Evolutionary conservation across 2,888 invertebrate genomes (phyloP).

Genomic region (Notodonta ziczac): DNA sequence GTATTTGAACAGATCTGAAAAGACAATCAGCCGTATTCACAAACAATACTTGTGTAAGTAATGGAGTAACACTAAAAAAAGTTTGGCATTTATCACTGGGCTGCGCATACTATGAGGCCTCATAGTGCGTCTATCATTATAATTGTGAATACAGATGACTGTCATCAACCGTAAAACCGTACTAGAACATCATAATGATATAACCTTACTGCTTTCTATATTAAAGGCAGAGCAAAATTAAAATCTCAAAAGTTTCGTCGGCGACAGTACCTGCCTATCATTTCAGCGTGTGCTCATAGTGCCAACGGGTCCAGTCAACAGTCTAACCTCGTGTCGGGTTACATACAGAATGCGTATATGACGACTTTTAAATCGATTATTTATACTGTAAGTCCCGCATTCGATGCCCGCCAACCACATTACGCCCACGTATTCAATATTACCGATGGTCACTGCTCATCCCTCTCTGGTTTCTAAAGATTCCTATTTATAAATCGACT

Average conservation of each 20-base stretch:
- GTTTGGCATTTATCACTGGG: too few species aligned
- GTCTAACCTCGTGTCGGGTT: constrained; percentile 66
- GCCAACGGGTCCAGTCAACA: constrained; percentile 57
- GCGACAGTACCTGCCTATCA: constrained; percentile 58
- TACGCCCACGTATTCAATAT: constrained; percentile 62
- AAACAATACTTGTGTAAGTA: too few species aligned
- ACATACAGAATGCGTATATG: constrained; percentile 52
- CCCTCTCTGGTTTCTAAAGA: constrained; percentile 58
- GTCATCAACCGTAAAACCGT: too few species aligned
- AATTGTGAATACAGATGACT: too few species aligned
- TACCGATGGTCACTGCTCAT: constrained; percentile 48
- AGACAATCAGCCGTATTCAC: too few species aligned
- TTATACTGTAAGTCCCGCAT: constrained; percentile 64
- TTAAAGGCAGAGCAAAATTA: neutral
- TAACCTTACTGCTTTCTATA: too few species aligned
- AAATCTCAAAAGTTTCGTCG: constrained; percentile 22
- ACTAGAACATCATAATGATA: too few species aligned
- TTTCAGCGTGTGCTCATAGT: constrained; percentile 63
- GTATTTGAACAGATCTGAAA: too few species aligned
- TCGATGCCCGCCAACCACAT: constrained; percentile 59
- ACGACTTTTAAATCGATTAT: constrained; percentile 71
- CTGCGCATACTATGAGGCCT: too few species aligned
- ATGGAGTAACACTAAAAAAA: too few species aligned
- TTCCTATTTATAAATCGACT: constrained; percentile 48
- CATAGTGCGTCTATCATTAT: too few species aligned